Percentiles rank a stretch among this genome's conserved stretches.
phyloP scores from a whole-genome alignment of 2,113 vertebrate genomes.

The Stigmatopora argus region DNA sequence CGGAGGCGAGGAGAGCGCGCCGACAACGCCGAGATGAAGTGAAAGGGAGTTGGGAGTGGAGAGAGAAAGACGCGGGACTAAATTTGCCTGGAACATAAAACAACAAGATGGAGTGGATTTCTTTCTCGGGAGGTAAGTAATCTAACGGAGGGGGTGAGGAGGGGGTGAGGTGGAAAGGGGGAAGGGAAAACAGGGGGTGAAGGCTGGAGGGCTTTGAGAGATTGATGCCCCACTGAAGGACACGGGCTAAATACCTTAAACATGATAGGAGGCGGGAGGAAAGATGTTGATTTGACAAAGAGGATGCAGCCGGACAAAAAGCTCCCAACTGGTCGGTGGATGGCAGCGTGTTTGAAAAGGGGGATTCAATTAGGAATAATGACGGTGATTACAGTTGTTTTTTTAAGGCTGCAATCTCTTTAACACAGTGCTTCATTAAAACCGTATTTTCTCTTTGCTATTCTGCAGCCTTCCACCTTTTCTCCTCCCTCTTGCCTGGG shows the following conservation, averaged over 20 bases:
- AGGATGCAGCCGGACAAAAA: conserved; percentile 14
- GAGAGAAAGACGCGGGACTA: conserved; percentile 56
- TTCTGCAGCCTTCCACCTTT: conserved; percentile 41
- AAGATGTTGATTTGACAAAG: conserved; percentile 33
- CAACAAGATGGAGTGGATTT: conserved; percentile 60
- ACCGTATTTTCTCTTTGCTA: conserved; percentile 20
- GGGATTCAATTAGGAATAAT: conserved; percentile 15
- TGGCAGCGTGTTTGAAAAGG: conserved; percentile 1
- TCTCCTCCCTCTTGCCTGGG: conserved; percentile 31
- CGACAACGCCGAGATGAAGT: conserved; percentile 50
- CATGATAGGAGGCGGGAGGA: neutral
- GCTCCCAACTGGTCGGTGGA: conserved; percentile 25
- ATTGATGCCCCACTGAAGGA: conserved; percentile 41
- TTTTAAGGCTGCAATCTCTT: conserved; percentile 31
- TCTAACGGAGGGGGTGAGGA: conserved; percentile 15
- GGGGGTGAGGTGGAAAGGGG: neutral
- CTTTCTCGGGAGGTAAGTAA: conserved; percentile 61
- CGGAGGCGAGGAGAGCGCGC: conserved; percentile 17
- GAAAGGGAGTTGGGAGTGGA: conserved; percentile 58
- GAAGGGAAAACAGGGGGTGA: conserved; percentile 6
- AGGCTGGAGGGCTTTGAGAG: conserved; percentile 8
- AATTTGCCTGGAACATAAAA: conserved; percentile 62
- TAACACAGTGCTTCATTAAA: conserved; percentile 22
- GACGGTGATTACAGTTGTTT: conserved; percentile 18
- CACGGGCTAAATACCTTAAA: conserved; percentile 34